Evolutionary conservation across 2,888 invertebrate species (phyloP), one percentile per base, ranked within the genome.

Genomic region (Terebella lapidaria): DNA sequence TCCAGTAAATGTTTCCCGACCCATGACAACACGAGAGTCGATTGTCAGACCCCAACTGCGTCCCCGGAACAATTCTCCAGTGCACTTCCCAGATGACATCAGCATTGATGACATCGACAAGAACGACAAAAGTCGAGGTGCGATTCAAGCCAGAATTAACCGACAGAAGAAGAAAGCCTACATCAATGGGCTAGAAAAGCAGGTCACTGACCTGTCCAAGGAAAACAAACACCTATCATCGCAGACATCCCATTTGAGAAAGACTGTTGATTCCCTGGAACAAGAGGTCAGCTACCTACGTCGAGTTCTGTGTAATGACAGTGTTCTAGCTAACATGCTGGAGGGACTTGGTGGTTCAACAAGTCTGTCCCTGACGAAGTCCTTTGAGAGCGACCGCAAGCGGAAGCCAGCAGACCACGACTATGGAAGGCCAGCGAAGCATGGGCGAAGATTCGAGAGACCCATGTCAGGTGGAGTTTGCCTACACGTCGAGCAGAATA

Each of bases 141-240:
- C 59, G 1, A 28, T 55, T 25, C 55, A 59, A 25, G 59, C 59
- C 18, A 57, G 45, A 20, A 56, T 56, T 18, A 59, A 59, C 29
- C 55, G 59, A 26, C 35, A 59, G 47, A 57, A 52, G 52, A 59
- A 59, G 51, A 59, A 59, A 45, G 55, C 56, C n/a, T 45, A 58
- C 25, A 47, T 57, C 35, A 27, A 29, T 28, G n/a, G 35, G 1
- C 47, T 59, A 4, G 59, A 59, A 30, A n/a, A 42, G 27, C 28
- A 55, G 28, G 49, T 47, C 20, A 24, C 15, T 24, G 46, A 25
- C 5, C 25, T 59, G 20, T 18, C 10, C 1, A 5, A 24, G 15
- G 55, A 55, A 24, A 59, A 59, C 30, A 30, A 5, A 18, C 20
- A 15, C 0, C 25, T 59, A 35, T n/a, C n/a, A 20, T n/a, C n/a